Evolutionary conservation across 2,888 invertebrate species (phyloP).

Genomic region (Parapristionchus giblindavisi): DNA sequence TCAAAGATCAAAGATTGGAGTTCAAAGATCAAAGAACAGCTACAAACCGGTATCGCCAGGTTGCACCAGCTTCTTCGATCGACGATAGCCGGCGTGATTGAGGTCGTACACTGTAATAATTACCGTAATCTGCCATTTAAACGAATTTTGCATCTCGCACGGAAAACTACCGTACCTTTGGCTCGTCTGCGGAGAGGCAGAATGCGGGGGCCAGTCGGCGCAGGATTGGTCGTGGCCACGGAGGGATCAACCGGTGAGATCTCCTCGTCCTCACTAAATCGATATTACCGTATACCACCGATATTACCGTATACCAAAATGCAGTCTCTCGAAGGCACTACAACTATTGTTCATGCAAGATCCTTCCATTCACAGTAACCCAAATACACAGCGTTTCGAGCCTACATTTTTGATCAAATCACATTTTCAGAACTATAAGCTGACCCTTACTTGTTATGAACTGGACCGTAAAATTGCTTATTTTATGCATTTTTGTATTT

Average conservation of each 20-base stretch:
- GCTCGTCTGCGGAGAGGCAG: neutral
- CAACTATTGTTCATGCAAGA: no score
- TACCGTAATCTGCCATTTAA: neutral
- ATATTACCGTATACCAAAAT: neutral
- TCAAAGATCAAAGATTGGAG: neutral
- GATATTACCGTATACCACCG: neutral
- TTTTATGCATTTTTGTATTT: no score
- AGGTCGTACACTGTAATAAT: conserved; percentile 18
- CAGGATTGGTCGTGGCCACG: neutral
- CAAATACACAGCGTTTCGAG: no score
- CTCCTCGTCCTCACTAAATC: conserved; percentile 16
- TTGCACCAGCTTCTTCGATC: neutral
- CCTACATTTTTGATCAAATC: no score
- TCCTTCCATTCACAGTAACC: no score
- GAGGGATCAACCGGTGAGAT: conserved; percentile 27
- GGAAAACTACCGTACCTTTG: neutral
- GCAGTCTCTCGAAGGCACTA: neutral
- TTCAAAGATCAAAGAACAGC: neutral
- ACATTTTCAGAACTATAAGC: no score
- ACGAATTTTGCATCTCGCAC: neutral
- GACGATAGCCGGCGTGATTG: conserved; percentile 11
- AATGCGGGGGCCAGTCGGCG: neutral
- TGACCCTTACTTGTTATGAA: no score
- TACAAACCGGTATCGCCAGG: no score
- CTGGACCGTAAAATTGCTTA: no score